Evolutionary conservation across 92 coral and sea anemone genomes (phyloP).

Genomic region (Heliopora coerulea): DNA sequence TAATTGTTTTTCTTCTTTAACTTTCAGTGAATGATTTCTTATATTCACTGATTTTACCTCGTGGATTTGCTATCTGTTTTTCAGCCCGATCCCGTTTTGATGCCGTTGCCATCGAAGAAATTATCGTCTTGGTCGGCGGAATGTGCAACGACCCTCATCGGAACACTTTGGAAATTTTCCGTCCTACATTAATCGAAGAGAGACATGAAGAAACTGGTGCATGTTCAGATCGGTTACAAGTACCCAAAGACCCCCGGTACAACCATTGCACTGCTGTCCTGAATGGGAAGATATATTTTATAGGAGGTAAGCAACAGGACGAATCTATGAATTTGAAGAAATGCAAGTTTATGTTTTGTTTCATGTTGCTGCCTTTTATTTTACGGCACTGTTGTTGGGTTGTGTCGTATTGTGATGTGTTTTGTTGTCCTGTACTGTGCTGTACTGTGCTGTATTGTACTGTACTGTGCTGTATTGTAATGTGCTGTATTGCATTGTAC

Average conservation of each 20-base stretch:
- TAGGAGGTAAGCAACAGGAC: slow-evolving; percentile 70
- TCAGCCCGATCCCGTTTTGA: slow-evolving; percentile 31
- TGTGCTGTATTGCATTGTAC: no score
- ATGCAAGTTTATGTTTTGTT: no score
- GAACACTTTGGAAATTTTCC: slow-evolving; percentile 77
- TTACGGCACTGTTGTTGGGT: no score
- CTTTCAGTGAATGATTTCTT: no score
- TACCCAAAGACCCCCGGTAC: slow-evolving; percentile 76
- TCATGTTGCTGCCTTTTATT: no score
- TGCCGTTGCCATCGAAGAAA: slow-evolving; percentile 18
- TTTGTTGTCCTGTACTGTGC: no score
- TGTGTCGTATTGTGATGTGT: no score
- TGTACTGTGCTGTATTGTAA: no score
- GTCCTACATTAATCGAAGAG: slow-evolving; percentile 28
- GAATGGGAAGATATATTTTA: slow-evolving; percentile 67
- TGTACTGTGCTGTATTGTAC: no score
- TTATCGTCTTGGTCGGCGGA: slow-evolving; percentile 55
- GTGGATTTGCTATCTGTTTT: no score
- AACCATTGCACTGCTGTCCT: slow-evolving; percentile 72
- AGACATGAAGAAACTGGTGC: background rate
- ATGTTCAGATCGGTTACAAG: background rate
- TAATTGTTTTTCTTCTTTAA: no score
- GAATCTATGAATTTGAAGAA: background rate
- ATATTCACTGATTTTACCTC: no score
- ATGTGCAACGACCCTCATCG: slow-evolving; percentile 70